Percentiles rank a stretch among this genome's conserved stretches.
These are phyloP conservation scores for Australoheros scitulus DNA, from an alignment of 2,113 vertebrate genomes.

Conservation along the genomic window DNA sequence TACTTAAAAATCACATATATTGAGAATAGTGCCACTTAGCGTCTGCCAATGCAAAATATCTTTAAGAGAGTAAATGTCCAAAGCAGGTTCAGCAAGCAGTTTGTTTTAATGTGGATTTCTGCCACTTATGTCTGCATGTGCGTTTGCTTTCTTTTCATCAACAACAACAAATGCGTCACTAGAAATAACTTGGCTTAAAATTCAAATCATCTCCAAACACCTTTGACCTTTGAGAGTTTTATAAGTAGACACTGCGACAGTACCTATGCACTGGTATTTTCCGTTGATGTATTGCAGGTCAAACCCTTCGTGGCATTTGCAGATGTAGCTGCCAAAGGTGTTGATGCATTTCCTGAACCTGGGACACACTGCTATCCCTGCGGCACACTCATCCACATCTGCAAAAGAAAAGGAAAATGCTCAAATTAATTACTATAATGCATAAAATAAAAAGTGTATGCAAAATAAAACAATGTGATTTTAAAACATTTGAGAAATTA, in stretches of 20 bases:
- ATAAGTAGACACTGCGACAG: conserved; percentile 15
- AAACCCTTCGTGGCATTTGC: conserved; percentile 94
- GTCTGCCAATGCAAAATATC: too few species aligned
- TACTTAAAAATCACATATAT: too few species aligned
- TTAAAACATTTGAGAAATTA: background rate
- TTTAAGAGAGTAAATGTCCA: too few species aligned
- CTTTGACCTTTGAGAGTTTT: conserved; percentile 5
- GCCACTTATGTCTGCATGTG: background rate
- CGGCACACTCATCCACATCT: conserved; percentile 95
- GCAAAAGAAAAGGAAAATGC: conserved; percentile 19
- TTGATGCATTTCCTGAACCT: conserved; percentile 93
- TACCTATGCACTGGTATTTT: conserved; percentile 97
- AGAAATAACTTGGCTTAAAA: background rate
- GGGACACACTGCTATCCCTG: conserved; percentile 88
- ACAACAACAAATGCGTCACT: background rate
- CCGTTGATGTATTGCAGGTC: conserved; percentile 93
- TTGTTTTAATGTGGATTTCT: background rate
- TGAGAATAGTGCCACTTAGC: too few species aligned
- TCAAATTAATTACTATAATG: background rate
- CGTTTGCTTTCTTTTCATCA: background rate
- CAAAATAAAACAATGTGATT: background rate
- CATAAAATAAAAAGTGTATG: conserved; percentile 1
- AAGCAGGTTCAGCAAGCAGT: too few species aligned
- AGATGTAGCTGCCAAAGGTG: conserved; percentile 98
- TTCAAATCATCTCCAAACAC: background rate